These are phyloP conservation scores for Phoxinus phoxinus DNA, from an alignment of 2,113 vertebrate genomes.

Conservation along the genomic window DNA sequence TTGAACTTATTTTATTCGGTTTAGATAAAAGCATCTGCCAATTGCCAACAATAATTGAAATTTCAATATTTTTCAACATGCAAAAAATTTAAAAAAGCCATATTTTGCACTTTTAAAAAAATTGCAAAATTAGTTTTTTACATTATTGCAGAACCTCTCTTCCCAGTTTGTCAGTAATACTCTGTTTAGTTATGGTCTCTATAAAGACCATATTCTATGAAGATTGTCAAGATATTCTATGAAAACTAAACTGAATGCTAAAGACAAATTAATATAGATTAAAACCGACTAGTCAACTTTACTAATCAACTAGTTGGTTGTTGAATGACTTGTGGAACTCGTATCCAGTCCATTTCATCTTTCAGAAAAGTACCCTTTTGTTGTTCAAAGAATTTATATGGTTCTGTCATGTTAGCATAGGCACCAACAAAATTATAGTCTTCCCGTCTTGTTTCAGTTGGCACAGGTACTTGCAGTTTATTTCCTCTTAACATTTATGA, in stretches of 20 bases:
- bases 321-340: neutral
- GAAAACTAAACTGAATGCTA: neutral
- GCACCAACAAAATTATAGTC: conserved; percentile 3
- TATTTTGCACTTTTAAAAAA: no score
- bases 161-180: no score
- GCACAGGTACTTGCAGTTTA: conserved; percentile 6
- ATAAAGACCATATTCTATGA: no score
- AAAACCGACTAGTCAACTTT: neutral
- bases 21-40: neutral
- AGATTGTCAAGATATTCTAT: no score
- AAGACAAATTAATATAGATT: neutral
- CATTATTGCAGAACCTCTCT: no score
- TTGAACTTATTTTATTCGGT: neutral
- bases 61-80: neutral
- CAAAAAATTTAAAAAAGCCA: neutral
- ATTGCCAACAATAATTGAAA: neutral
- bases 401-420: neutral
- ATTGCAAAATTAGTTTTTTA: no score
- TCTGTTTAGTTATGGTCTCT: no score
- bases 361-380: neutral
- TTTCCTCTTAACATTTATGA: conserved; percentile 45
- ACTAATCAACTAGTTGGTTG: neutral
- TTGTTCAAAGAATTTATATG: neutral
- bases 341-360: neutral
- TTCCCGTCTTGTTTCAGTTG: conserved; percentile 39